Conservation (phyloP, 2,797 vertebrate genomes). For the Falco columbarius region DNA sequence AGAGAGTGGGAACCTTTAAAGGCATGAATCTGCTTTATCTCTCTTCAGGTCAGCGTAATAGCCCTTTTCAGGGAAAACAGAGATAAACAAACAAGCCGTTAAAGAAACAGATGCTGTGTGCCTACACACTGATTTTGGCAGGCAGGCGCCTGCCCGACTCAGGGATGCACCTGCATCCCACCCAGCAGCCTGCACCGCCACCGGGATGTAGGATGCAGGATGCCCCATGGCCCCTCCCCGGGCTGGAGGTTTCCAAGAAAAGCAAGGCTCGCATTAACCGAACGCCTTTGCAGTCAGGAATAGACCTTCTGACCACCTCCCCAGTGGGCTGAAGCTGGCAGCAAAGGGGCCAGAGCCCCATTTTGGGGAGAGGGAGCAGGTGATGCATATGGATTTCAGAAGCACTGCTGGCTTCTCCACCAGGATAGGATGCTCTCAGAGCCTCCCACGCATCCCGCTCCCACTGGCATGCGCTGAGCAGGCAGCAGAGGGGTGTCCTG, state of each 20-base stretch:
- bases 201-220: rapidly evolving
- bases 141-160: rapidly evolving
- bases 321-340: not conserved
- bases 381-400: not conserved
- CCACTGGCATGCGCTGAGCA: not conserved
- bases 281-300: not conserved
- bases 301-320: not conserved
- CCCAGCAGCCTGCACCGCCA: not conserved
- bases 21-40: not conserved
- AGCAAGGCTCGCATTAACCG: not conserved
- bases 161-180: not conserved
- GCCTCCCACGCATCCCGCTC: not conserved
- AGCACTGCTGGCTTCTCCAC: not conserved
- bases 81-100: not conserved
- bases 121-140: not conserved
- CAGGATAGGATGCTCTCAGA: not conserved
- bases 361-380: not conserved
- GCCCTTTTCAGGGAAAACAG: not conserved
- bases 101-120: not conserved
- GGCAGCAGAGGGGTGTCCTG: not conserved
- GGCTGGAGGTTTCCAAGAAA: not conserved
- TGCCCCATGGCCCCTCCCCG: not conserved
- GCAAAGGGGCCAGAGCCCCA: not conserved
- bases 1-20: not conserved
- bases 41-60: not conserved